These are phyloP conservation scores for Cydia fagiglandana DNA, from an alignment of 1,140 invertebrate species.

Conservation along the genomic window DNA sequence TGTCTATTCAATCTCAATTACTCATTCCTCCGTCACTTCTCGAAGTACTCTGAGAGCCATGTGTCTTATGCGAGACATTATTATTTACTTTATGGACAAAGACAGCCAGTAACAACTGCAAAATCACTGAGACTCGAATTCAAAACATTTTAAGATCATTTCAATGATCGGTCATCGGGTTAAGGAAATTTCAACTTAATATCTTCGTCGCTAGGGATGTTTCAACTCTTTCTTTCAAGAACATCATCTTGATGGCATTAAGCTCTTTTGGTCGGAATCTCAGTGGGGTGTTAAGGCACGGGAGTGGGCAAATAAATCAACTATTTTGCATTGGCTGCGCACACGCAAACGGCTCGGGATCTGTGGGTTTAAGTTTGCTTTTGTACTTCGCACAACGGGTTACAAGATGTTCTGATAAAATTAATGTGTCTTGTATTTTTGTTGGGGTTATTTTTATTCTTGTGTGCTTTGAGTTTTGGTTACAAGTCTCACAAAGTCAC, in stretches of 20 bases:
- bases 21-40: constrained; percentile 56
- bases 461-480: neutral
- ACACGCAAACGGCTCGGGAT: constrained; percentile 24
- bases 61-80: constrained; percentile 48
- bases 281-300: constrained; percentile 41
- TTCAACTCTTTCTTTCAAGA: neutral
- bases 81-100: constrained; percentile 54
- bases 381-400: constrained; percentile 22
- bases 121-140: neutral
- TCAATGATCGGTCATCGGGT: neutral
- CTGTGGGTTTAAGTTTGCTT: constrained; percentile 31
- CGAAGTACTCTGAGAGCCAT: constrained; percentile 48
- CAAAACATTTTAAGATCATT: neutral
- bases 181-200: neutral
- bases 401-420: constrained; percentile 31
- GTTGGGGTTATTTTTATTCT: neutral
- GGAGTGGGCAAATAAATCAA: constrained; percentile 65
- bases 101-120: constrained; percentile 46
- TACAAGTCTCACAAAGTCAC: neutral
- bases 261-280: constrained; percentile 29
- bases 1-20: constrained; percentile 48
- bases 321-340: constrained; percentile 60
- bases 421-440: constrained; percentile 13
- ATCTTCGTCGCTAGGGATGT: neutral
- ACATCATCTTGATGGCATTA: neutral